These are phyloP conservation scores for Colletes collaris DNA, from an alignment of 2,888 invertebrate genomes.

Conservation along the genomic window DNA sequence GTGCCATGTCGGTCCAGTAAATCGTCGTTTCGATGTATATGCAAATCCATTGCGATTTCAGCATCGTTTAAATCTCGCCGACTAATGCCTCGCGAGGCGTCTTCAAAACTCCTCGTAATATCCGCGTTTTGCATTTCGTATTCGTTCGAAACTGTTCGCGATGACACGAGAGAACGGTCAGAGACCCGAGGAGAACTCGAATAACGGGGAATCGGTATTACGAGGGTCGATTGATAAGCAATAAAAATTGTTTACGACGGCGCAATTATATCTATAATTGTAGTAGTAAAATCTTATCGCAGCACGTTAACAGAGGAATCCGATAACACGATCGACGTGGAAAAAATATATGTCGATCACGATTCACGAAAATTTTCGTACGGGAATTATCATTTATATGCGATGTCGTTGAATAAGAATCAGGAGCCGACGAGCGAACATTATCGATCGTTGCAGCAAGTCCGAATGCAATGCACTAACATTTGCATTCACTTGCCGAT, in stretches of 20 bases:
- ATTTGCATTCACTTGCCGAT: slow-evolving; percentile 61
- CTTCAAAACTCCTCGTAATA: slow-evolving; percentile 16
- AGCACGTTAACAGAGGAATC: too few relatives aligned
- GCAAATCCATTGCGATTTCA: slow-evolving; percentile 58
- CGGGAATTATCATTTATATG: slow-evolving; percentile 14
- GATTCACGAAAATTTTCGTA: not conserved
- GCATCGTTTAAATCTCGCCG: slow-evolving; percentile 13
- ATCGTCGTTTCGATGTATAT: slow-evolving; percentile 63
- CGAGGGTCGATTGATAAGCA: too few relatives aligned
- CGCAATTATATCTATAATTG: too few relatives aligned
- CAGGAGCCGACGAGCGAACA: slow-evolving; percentile 46
- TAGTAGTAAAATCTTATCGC: too few relatives aligned
- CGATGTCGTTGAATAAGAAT: slow-evolving; percentile 39
- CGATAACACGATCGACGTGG: too few relatives aligned
- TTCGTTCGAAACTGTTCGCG: not conserved
- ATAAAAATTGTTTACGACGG: too few relatives aligned
- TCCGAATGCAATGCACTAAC: slow-evolving; percentile 58
- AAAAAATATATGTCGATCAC: too few relatives aligned
- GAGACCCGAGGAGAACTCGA: too few relatives aligned
- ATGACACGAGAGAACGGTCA: too few relatives aligned
- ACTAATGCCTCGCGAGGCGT: slow-evolving; percentile 21
- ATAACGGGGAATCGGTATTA: too few relatives aligned
- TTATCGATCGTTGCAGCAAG: slow-evolving; percentile 67
- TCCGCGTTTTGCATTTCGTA: not conserved
- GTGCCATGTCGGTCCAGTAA: slow-evolving; percentile 69